Evolutionary conservation across 2,113 vertebrate species (phyloP).

Genomic region (Neoarius graeffei): DNA sequence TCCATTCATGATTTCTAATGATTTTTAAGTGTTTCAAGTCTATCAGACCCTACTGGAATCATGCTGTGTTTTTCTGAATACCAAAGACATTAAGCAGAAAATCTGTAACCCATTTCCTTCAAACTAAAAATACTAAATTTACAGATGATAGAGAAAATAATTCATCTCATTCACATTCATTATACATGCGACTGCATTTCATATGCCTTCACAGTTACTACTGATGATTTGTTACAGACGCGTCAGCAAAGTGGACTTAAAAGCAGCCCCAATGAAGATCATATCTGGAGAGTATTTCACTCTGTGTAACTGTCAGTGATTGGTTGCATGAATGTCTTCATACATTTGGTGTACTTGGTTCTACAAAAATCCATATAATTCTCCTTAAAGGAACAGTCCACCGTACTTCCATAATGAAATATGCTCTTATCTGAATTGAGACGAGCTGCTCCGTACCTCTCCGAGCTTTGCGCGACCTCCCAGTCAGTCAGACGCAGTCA

Average conservation of each 20-base stretch:
- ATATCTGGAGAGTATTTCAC: neutral
- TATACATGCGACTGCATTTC: neutral
- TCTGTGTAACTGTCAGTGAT: neutral
- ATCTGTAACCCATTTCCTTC: neutral
- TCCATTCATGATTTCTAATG: neutral
- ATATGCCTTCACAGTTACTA: neutral
- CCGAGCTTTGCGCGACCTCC: too few relatives aligned
- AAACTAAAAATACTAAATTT: neutral
- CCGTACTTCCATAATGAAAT: too few relatives aligned
- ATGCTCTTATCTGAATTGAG: too few relatives aligned
- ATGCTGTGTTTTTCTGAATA: neutral
- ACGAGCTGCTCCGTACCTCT: too few relatives aligned
- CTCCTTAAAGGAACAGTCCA: too few relatives aligned
- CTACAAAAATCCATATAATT: neutral
- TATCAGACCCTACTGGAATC: neutral
- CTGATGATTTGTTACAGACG: neutral
- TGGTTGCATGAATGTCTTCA: neutral
- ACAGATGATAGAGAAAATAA: neutral
- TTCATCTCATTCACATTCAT: neutral
- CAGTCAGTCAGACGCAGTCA: too few relatives aligned
- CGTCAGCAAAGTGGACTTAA: neutral
- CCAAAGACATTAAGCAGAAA: neutral
- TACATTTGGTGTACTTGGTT: neutral
- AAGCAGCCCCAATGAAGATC: neutral
- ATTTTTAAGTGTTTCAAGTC: neutral